Evolutionary conservation across 2,113 vertebrate species (phyloP), one percentile per base, ranked within the genome.

Genomic region (Chloebia gouldiae): DNA sequence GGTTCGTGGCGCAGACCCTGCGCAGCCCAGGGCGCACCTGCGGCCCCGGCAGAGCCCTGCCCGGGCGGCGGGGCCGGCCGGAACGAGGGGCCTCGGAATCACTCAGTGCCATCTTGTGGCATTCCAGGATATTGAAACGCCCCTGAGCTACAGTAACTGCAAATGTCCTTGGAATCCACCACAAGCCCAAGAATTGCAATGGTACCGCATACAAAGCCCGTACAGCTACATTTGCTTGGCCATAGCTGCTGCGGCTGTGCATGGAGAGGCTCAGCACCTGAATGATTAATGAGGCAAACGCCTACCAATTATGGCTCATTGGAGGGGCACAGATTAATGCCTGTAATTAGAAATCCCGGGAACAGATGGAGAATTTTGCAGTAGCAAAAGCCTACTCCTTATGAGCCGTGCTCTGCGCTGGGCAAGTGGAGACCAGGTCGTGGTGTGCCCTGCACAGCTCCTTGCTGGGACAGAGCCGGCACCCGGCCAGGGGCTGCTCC

Each of bases 361-460:
- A 95, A 84, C 95, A 97, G 96, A 95, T 96, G 97, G 96, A 81
- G 91, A 92, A 79, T 78, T 91, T 51, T 87, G 84, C 91, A 70
- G 35, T 79, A 90, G 79, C 81, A 76, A 70, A 96, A 65, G 71
- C 69, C 39, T 33, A 42, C 78, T 92, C 79, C n/a, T 73, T 81
- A 69, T 78, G 51, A 75, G 86, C 78, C 0, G 0, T 45, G 63
- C 15, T 75, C 35, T 14, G 51, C 7, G 16, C 78, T 6, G 45
- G 19, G 61, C 39, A 2, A 4, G 65, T 0, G 8, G 8, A 19
- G 60, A 2, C 39, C 39, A 6, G 71, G 57, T 59, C 1, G 1
- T 0, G 68, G 9, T 25, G 28, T 11, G 66, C 47, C 51, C 13
- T 17, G 40, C 54, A 1, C 14, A 20, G 23, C 31, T 10, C 9